Evolutionary conservation across 1,140 invertebrate genomes (phyloP), one percentile per base, ranked within the genome.

Genomic region (Whitmania pigra): DNA sequence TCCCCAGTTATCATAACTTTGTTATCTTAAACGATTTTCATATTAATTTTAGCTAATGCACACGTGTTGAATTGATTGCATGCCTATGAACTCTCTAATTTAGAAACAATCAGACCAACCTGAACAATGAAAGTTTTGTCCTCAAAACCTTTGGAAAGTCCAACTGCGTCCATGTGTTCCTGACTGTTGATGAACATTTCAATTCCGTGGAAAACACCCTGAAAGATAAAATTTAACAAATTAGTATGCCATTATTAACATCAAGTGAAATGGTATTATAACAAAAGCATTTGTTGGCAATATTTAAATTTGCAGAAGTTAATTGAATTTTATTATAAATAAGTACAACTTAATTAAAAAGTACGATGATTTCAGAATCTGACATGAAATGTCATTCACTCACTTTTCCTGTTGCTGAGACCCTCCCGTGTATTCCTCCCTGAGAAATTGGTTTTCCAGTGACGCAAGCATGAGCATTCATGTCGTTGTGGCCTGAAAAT

Each of bases 141-240:
- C 76, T 90, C 90, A 88, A 94, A 95, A 27, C 96, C 96, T 71
- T 94, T 91, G n/a, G 90, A 93, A 0, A 90, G 88, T 84, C 90
- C 95, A 81, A 98, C 90, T 88, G 92, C 91, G 80, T 90, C 89
- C 94, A 97, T 99, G 83, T 94, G 97, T 77, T 90, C 90, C 27
- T 92, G 90, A 81, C 98, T 93, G 79, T 94, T 95, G 78, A 97
- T 91, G 82, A 99, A 99, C 82, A 97, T 97, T 78, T 97, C 92
- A 71, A 99, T 84, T 67, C 95, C 96, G 84, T 99, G 95, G 84
- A 94, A 99, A 53, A 99, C 90, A 77, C 96, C 96, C 78, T 85
- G 75, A 15, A 80, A 76, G 73, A 20, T 1, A 27, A 57, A 9
- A 68, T 29, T 49, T 49, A 49, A 17, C 9, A 49, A 49, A 31